A percentile compares a stretch with the other conserved stretches of the same genome.
Evolutionary conservation across 1,140 invertebrate species (phyloP).

Genomic region (Lethrus apterus): DNA sequence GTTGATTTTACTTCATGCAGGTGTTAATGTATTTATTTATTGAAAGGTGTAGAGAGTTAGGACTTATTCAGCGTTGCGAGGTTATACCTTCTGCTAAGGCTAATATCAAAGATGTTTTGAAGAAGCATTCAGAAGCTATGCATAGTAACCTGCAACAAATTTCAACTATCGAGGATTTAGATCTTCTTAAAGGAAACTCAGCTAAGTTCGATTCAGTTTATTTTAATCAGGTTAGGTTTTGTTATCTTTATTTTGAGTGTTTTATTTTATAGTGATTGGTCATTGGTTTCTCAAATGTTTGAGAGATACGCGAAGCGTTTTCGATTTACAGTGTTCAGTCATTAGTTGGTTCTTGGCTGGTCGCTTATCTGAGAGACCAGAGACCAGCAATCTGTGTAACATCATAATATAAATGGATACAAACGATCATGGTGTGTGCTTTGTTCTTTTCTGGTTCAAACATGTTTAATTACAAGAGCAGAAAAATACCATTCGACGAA

Average conservation of each 20-base stretch:
- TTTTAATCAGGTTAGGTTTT: slow-evolving; percentile 66
- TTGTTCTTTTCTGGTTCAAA: no score
- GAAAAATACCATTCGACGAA: no score
- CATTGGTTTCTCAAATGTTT: no score
- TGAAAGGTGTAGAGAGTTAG: slow-evolving; percentile 1
- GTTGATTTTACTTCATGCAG: neutral
- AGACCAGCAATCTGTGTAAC: no score
- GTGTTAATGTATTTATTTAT: slow-evolving; percentile 7
- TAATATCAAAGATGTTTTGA: slow-evolving; percentile 62
- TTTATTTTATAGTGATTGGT: neutral
- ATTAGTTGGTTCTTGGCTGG: no score
- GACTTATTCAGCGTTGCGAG: slow-evolving; percentile 60
- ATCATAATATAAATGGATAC: no score
- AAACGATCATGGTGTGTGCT: no score
- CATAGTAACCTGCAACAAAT: slow-evolving; percentile 27
- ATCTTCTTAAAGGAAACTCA: slow-evolving; percentile 50
- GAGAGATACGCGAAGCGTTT: no score
- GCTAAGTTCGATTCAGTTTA: slow-evolving; percentile 82
- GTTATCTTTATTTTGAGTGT: neutral
- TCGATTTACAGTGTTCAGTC: no score
- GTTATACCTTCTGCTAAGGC: slow-evolving; percentile 52
- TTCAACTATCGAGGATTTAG: neutral
- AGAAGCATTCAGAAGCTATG: slow-evolving; percentile 56
- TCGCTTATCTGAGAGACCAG: no score
- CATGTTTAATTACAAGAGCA: no score